Evolutionary conservation across 2,113 vertebrate species (phyloP), one percentile per base, ranked within the genome.

Genomic region (Protomyctophum bolini): DNA sequence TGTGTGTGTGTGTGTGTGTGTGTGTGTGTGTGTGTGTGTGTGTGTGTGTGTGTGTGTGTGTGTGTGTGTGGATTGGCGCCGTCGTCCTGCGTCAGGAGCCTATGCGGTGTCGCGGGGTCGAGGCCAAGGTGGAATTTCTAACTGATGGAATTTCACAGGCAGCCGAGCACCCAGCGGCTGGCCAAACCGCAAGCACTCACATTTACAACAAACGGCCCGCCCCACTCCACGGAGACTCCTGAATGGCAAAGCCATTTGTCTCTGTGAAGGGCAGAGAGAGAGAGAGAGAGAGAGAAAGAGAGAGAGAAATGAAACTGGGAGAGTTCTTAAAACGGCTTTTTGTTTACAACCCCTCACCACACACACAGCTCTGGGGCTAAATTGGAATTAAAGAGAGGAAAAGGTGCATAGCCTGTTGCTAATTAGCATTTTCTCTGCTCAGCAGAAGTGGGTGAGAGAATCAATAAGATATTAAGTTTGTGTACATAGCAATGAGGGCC

Each of bases 381-480:
- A 90, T 84, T 86, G 81, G 83, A 86, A 87, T 93, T 86, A 89
- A 86, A 82, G 76, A 65, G 76, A 86, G 81, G 86, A 84, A 90
- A 88, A 84, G 83, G 82, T 87, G 79, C 82, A 77, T 85, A 86
- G 84, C 88, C 85, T 85, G 75, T 94, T 93, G 89, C 86, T 94
- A 91, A 95, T 97, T 96, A 96, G 92, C 94, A 96, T 98, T 96
- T 96, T 89, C 93, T 82, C 65, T 89, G 93, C 95, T 97, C 96
- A 97, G 95, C 96, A 96, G 91, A 95, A 95, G 86, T 83, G 70
- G 76, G 81, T 76, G 86, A 77, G 90, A 79, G 92, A 82, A 96
- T 95, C 95, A 86, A 95, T 95, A 94, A 92, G 92, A 94, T 96
- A 95, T 93, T 91, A 93, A 91, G 94, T 95, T 94, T 95, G 93